phyloP scores from a whole-genome alignment of 2,797 vertebrate genomes.

The Poeciliopsis infans region DNA sequence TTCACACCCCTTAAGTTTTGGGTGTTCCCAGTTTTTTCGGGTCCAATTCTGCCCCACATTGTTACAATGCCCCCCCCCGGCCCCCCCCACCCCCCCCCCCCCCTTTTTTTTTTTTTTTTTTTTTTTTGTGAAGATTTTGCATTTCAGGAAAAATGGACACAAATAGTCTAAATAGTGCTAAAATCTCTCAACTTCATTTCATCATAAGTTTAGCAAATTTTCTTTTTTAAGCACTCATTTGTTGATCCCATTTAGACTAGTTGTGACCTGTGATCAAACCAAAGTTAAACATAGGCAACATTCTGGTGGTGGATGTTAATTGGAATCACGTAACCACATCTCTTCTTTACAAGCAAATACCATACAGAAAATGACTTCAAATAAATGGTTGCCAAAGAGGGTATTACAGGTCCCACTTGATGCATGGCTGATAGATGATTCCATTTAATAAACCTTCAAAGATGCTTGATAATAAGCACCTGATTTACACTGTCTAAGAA shows the following conservation, averaged over 20 bases:
- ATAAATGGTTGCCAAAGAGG: neutral
- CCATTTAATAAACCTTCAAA: neutral
- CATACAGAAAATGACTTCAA: neutral
- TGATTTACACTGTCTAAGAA: neutral
- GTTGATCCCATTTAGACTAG: neutral
- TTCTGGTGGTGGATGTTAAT: neutral
- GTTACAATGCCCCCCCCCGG: too few relatives aligned
- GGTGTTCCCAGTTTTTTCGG: too few relatives aligned
- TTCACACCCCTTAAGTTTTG: too few relatives aligned
- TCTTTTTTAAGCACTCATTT: neutral
- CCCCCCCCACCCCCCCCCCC: too few relatives aligned
- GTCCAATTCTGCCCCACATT: too few relatives aligned
- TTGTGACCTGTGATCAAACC: neutral
- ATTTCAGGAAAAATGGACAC: neutral
- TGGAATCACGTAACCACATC: neutral
- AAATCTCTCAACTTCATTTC: neutral
- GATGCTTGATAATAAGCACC: neutral
- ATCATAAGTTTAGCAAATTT: neutral
- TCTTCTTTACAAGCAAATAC: neutral
- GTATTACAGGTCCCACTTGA: neutral
- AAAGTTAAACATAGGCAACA: neutral
- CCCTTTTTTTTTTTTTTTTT: neutral
- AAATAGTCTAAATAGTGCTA: neutral
- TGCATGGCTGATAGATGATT: neutral
- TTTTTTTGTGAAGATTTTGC: neutral